Evolutionary conservation across 2,888 invertebrate genomes (phyloP).

Genomic region (Leptopilina myrica): DNA sequence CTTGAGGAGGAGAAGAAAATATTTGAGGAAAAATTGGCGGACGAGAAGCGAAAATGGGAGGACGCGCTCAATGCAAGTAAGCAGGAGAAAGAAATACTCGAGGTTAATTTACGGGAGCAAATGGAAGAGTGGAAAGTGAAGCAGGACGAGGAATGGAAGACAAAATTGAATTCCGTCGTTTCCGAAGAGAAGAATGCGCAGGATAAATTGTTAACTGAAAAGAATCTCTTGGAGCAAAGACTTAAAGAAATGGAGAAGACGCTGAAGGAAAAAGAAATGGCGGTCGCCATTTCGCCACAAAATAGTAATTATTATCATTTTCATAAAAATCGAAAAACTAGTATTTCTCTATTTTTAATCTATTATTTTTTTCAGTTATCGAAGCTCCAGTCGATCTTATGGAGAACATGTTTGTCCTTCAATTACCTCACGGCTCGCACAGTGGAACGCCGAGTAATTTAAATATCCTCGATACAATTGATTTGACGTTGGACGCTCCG

Average conservation of each 20-base stretch:
- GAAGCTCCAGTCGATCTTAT: conserved; percentile 40
- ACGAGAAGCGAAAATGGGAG: conserved; percentile 79
- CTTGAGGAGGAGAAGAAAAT: conserved; percentile 78
- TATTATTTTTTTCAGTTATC: conserved; percentile 24
- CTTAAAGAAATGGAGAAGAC: conserved; percentile 73
- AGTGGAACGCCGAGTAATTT: conserved; percentile 47
- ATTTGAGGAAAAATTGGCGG: conserved; percentile 77
- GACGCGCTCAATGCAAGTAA: conserved; percentile 75
- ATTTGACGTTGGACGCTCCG: conserved; percentile 77
- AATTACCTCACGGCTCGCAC: conserved; percentile 38
- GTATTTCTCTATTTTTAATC: conserved; percentile 1
- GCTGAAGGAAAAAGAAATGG: conserved; percentile 76
- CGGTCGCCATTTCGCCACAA: conserved; percentile 47
- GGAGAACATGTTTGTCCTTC: conserved; percentile 49
- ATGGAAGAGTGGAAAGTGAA: conserved; percentile 76
- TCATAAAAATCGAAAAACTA: neutral
- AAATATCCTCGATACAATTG: conserved; percentile 78
- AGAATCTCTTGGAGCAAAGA: conserved; percentile 73
- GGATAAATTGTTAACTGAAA: conserved; percentile 69
- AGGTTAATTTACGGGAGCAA: conserved; percentile 78
- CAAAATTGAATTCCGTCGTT: conserved; percentile 76
- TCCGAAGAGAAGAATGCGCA: conserved; percentile 76
- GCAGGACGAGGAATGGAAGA: conserved; percentile 69
- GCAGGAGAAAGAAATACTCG: conserved; percentile 77
- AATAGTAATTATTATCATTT: conserved; percentile 25